Evolutionary conservation across 2,888 invertebrate genomes (phyloP), one percentile per base, ranked within the genome.

Genomic region (Idaea straminata): DNA sequence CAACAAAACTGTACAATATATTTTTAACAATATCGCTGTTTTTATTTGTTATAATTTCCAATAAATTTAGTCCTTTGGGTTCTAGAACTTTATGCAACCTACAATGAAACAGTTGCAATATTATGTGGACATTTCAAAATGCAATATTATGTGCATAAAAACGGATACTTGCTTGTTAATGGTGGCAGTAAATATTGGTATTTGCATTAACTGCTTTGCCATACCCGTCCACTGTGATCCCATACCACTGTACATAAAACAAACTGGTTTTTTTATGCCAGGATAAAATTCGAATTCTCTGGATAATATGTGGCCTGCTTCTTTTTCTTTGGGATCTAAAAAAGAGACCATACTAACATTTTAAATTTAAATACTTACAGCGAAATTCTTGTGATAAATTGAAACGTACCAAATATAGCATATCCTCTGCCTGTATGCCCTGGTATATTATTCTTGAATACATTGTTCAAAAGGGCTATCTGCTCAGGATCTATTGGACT

Each of bases 231-330:
- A 96, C 80, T 96, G 95, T 0, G 95, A 94, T 15, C 95, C 96
- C 95, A 96, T 95, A n/a, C 95, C 95, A 64, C 95, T 94, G 84
- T 94, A 95, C 59, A 95, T 87, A 75, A 93, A 95, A 94, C 95
- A 95, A 0, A 95, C 76, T 4, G 95, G 94, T 3, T 88, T 74
- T 3, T 64, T 67, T 0, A 60, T 78, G 0, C 80, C 83, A 0
- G 78, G 69, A 61, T 68, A 79, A 63, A 79, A 77, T 10, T 79
- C 77, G 0, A 73, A 65, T 47, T 73, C 75, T 62, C 80, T 73
- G 0, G 73, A 66, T 10, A 83, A 5, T n/a, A 69, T 68, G 0
- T 78, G 69, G 0, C 83, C 83, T 66, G 82, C 69, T 3, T 79
- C 75, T 0, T 76, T 62, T 25, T 79, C 69, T 13, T 80, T 72